Conservation (phyloP, 2,113 vertebrate genomes). For the Hucho hucho region DNA sequence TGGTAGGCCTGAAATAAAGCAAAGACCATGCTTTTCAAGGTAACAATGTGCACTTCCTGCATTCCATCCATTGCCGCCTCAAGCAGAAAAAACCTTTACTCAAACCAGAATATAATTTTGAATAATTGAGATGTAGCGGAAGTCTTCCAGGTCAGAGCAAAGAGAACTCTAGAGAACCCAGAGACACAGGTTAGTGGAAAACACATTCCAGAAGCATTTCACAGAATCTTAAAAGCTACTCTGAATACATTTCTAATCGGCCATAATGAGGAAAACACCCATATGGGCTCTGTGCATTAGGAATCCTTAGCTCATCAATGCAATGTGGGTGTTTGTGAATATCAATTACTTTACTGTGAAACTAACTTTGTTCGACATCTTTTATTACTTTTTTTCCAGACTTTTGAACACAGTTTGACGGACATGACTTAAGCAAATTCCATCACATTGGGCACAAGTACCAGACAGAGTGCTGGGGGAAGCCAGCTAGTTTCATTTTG, state of each 20-base stretch:
- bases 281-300: not conserved
- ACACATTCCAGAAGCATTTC: not conserved
- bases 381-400: constrained; percentile 22
- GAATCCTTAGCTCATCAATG: constrained; percentile 5
- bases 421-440: constrained; percentile 39
- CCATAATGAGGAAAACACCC: constrained; percentile 26
- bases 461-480: constrained; percentile 58
- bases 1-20: not conserved
- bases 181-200: not conserved
- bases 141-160: not conserved
- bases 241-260: constrained; percentile 6
- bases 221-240: not conserved
- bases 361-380: constrained; percentile 4
- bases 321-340: constrained; percentile 40
- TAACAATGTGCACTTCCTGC: not conserved
- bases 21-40: not conserved
- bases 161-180: not conserved
- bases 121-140: not conserved
- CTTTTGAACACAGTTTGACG: not conserved
- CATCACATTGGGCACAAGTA: constrained; percentile 43
- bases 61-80: not conserved
- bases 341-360: constrained; percentile 28
- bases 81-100: not conserved
- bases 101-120: not conserved
- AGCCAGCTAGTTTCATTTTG: constrained; percentile 52